These are phyloP conservation scores for Mycalesis mineus DNA, from an alignment of 2,888 invertebrate genomes.

Conservation along the genomic window DNA sequence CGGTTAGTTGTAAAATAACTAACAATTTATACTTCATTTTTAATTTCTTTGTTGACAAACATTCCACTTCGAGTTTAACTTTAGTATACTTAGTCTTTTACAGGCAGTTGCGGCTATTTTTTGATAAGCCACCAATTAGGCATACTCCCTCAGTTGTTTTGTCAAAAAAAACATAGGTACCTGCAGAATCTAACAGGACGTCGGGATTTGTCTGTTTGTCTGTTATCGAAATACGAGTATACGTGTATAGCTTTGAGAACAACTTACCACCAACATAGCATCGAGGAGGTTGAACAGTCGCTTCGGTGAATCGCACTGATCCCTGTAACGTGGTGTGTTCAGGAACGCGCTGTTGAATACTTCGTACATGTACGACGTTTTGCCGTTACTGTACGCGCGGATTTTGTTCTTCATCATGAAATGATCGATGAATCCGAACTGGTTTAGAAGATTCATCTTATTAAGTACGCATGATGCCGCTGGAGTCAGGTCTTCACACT, in stretches of 20 bases:
- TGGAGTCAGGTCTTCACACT: constrained; percentile 55
- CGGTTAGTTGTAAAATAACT: too few relatives aligned
- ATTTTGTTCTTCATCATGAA: constrained; percentile 62
- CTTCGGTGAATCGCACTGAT: constrained; percentile 56
- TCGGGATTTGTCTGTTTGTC: too few relatives aligned
- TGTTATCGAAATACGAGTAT: too few relatives aligned
- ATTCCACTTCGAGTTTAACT: too few relatives aligned
- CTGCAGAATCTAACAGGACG: too few relatives aligned
- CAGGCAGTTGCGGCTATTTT: too few relatives aligned
- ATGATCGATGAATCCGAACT: constrained; percentile 63
- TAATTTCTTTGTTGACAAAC: too few relatives aligned
- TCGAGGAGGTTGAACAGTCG: constrained; percentile 62
- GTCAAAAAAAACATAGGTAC: too few relatives aligned
- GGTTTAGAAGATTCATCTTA: constrained; percentile 60
- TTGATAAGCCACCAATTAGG: too few relatives aligned
- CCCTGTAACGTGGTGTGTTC: constrained; percentile 46
- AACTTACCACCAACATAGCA: constrained; percentile 59
- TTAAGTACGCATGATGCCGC: constrained; percentile 52
- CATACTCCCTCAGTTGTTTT: too few relatives aligned
- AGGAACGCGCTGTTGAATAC: constrained; percentile 45
- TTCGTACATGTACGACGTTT: constrained; percentile 40
- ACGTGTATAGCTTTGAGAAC: not conserved
- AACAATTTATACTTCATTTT: too few relatives aligned
- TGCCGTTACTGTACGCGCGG: constrained; percentile 38
- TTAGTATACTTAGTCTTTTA: too few relatives aligned